Evolutionary conservation across 1,140 invertebrate species (phyloP), one percentile per base, ranked within the genome.

Genomic region (Panagrolaimus sp.): DNA sequence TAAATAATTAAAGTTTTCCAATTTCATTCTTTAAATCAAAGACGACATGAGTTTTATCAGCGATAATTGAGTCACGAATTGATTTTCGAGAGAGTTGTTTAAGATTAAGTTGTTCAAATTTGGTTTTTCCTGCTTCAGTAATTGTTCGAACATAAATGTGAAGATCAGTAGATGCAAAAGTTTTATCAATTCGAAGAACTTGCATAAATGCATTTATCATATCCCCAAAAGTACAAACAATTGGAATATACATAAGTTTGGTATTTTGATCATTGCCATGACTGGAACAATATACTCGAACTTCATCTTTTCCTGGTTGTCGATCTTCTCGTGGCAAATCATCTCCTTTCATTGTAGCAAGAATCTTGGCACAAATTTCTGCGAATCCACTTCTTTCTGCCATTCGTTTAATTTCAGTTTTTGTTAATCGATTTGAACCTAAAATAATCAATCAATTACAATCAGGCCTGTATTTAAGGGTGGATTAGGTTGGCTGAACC

Each of bases 1-100:
- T n/a, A n/a, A n/a, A n/a, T n/a, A n/a, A 52, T 52, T 14, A 52
- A 8, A 21, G 48, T 8, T 24, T n/a, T 24, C 48, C 48, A 52
- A 52, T 52, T 24, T 52, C 48, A 52, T 52, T 52, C 48, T 52
- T 52, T 24, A 52, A 52, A 52, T 52, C 48, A 52, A 52, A 52
- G 7, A 52, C 48, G 26, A 52, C 48, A 52, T 52, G 48, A 52
- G 48, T 52, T 24, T 52, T 52, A 15, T 52, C 48, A 15, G 26
- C 14, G 15, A 52, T 52, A n/a, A 52, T 8, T 0, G 7, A 9
- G 26, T 52, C 48, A 24, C 48, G 48, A 52, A 52, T 52, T 24
- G 48, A 24, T 24, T 52, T 52, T 24, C 26, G 17, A 24, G n/a
- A 21, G n/a, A 52, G 17, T 52, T 52, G 48, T 24, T 52, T 52